Evolutionary conservation across 1,140 invertebrate species (phyloP).

Genomic region (Adoxophyes honmai): DNA sequence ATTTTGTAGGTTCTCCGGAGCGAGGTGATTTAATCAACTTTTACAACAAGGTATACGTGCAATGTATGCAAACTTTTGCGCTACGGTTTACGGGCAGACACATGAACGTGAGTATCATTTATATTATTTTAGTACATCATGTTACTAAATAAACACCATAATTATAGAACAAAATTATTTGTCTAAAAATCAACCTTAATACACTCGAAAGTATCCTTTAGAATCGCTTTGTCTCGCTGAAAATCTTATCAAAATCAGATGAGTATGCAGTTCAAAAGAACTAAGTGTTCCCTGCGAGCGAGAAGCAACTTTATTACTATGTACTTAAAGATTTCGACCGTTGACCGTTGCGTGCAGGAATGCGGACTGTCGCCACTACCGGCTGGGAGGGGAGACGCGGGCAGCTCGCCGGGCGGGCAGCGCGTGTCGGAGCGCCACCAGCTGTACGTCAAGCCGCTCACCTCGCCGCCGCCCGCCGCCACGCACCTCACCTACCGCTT

Average conservation of each 20-base stretch:
- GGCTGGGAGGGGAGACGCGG: slow-evolving; percentile 85
- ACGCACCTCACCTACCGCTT: slow-evolving; percentile 90
- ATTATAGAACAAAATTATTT: too few relatives aligned
- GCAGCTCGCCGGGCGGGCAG: slow-evolving; percentile 84
- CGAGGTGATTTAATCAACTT: slow-evolving; percentile 95
- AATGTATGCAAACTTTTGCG: slow-evolving; percentile 88
- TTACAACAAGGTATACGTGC: slow-evolving; percentile 94
- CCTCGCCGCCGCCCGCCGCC: slow-evolving; percentile 75
- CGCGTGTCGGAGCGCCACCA: slow-evolving; percentile 81
- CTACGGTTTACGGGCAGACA: slow-evolving; percentile 82
- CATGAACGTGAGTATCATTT: slow-evolving; percentile 66
- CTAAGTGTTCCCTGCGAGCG: too few relatives aligned
- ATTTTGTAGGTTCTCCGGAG: slow-evolving; percentile 74
- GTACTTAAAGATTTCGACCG: too few relatives aligned
- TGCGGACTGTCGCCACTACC: slow-evolving; percentile 65
- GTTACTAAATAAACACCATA: too few relatives aligned
- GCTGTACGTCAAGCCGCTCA: slow-evolving; percentile 84
- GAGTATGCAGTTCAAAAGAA: too few relatives aligned
- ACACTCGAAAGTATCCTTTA: too few relatives aligned
- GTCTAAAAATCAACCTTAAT: too few relatives aligned
- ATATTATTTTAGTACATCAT: too few relatives aligned
- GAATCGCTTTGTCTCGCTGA: too few relatives aligned
- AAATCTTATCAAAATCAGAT: too few relatives aligned
- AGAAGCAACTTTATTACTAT: too few relatives aligned
- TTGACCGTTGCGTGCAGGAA: slow-evolving; percentile 34